Percentiles rank a stretch among this genome's conserved stretches.
These are phyloP conservation scores for Zoanthus solanderi DNA, from an alignment of 92 coral and sea anemone genomes.

Conservation along the genomic window DNA sequence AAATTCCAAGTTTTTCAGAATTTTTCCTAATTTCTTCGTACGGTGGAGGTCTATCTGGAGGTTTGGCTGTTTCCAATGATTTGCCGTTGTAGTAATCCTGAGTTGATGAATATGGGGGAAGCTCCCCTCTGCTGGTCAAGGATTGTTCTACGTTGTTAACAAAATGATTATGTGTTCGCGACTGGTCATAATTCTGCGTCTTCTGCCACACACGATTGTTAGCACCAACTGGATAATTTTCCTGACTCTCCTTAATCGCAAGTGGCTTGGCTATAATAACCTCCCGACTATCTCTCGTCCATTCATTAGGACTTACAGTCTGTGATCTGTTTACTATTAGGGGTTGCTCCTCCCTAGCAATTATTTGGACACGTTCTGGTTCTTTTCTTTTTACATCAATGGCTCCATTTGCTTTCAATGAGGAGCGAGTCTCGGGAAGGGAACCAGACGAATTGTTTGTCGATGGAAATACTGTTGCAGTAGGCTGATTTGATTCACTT, in stretches of 20 bases:
- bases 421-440: neutral
- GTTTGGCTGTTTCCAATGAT: neutral
- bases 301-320: slow-evolving; percentile 17
- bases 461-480: neutral
- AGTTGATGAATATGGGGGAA: neutral
- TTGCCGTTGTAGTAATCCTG: slow-evolving; percentile 6
- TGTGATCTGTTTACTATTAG: neutral
- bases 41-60: neutral
- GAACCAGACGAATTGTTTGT: slow-evolving; percentile 10
- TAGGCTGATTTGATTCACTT: neutral
- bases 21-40: slow-evolving; percentile 5
- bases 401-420: neutral
- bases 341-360: slow-evolving; percentile 16
- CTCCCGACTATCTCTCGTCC: slow-evolving; percentile 5
- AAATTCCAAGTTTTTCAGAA: neutral
- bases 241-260: neutral
- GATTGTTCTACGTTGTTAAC: neutral
- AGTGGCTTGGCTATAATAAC: slow-evolving; percentile 19
- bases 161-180: neutral
- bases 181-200: neutral
- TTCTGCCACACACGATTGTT: neutral
- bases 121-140: neutral
- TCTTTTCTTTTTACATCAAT: neutral
- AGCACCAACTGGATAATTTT: neutral
- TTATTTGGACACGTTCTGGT: slow-evolving; percentile 21